Evolutionary conservation across 1,140 invertebrate species (phyloP).

Genomic region (Drosophila tani): DNA sequence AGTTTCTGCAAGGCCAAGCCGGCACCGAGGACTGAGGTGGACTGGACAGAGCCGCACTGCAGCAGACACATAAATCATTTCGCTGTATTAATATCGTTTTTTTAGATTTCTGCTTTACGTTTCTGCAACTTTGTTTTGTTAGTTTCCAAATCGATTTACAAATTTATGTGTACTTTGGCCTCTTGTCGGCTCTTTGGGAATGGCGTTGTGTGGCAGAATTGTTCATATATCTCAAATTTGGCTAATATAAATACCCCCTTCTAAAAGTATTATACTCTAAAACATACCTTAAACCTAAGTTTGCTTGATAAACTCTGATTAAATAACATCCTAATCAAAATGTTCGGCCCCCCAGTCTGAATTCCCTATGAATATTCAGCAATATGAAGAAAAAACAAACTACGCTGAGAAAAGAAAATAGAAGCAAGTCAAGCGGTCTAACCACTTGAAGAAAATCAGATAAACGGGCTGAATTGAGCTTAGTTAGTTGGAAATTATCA

Average conservation of each 20-base stretch:
- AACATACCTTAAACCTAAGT: background rate
- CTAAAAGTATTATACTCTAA: background rate
- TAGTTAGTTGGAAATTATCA: conserved; percentile 24
- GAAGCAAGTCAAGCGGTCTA: conserved; percentile 18
- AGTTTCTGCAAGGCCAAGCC: background rate
- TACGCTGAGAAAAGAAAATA: conserved; percentile 2
- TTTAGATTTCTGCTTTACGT: conserved; percentile 11
- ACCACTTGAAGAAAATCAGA: conserved; percentile 71
- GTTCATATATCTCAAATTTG: too few relatives aligned
- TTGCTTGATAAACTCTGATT: conserved; percentile 36
- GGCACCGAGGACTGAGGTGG: background rate
- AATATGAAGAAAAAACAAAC: conserved; percentile 4
- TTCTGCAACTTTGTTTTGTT: conserved; percentile 69
- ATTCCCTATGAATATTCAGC: conserved; percentile 61
- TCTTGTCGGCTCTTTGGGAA: conserved; percentile 5
- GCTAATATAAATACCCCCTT: too few relatives aligned
- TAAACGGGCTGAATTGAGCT: conserved; percentile 54
- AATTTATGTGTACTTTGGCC: conserved; percentile 53
- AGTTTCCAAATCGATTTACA: conserved; percentile 73
- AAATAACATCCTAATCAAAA: conserved; percentile 28
- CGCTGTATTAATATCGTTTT: conserved; percentile 70
- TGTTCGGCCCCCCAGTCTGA: conserved; percentile 23
- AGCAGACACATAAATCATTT: conserved; percentile 75
- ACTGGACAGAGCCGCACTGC: conserved; percentile 36
- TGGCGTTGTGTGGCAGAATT: conserved; percentile 8